phyloP scores from a whole-genome alignment of 1,140 invertebrate genomes.

The Phortica variegata region DNA sequence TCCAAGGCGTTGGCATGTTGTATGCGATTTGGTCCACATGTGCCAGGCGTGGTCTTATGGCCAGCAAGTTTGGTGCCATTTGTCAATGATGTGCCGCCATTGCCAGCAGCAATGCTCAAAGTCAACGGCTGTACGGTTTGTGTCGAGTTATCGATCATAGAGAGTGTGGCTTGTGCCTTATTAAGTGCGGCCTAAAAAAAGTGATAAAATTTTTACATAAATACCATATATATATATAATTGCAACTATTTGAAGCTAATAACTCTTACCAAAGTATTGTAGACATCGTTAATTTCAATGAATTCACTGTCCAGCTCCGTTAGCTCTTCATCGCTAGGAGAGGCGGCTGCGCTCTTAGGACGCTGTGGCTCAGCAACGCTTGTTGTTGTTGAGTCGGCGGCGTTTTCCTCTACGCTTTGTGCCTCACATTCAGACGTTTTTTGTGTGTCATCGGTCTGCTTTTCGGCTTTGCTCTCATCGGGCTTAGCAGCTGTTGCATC shows the following conservation, averaged over 20 bases:
- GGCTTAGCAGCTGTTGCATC: too few species aligned
- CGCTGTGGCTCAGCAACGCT: conserved; percentile 9
- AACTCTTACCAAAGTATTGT: conserved; percentile 27
- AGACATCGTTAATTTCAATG: conserved; percentile 25
- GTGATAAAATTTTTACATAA: not conserved
- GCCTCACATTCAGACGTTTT: not conserved
- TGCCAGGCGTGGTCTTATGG: conserved; percentile 8
- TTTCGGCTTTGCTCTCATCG: too few species aligned
- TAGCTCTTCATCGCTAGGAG: not conserved
- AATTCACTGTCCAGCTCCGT: conserved; percentile 10
- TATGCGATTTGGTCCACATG: conserved; percentile 49
- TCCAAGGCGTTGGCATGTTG: conserved; percentile 48
- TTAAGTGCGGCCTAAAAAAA: conserved; percentile 20
- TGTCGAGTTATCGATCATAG: conserved; percentile 27
- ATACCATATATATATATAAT: not conserved
- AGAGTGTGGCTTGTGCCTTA: conserved; percentile 19
- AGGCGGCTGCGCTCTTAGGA: conserved; percentile 5
- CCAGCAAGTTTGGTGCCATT: not conserved
- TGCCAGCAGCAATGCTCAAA: conserved; percentile 1
- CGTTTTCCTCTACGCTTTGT: not conserved
- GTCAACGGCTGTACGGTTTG: conserved; percentile 12
- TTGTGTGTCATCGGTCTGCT: too few species aligned
- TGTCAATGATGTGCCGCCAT: conserved; percentile 1
- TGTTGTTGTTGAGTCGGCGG: not conserved
- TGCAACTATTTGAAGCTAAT: conserved; percentile 21